phyloP scores from a whole-genome alignment of 64 coral and sea anemone genomes.

The Actinia equina region DNA sequence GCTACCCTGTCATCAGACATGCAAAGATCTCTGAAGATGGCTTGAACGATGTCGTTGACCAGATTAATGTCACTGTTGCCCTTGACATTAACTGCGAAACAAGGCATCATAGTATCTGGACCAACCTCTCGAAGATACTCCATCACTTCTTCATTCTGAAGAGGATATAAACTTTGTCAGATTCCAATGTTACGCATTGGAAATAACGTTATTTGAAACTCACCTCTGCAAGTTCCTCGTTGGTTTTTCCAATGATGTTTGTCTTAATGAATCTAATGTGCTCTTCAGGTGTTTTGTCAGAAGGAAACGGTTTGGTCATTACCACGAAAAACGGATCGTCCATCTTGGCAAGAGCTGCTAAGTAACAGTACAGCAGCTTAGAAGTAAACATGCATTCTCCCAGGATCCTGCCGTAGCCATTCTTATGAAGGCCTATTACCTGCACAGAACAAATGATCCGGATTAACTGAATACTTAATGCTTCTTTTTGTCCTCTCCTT shows the following conservation, averaged over 20 bases:
- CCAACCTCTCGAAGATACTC: constrained; percentile 52
- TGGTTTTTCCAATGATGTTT: constrained; percentile 67
- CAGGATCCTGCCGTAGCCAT: constrained; percentile 82
- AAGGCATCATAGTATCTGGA: constrained; percentile 65
- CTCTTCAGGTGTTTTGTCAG: constrained; percentile 1
- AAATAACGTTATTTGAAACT: neutral
- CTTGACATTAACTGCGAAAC: constrained; percentile 70
- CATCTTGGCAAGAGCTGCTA: constrained; percentile 44
- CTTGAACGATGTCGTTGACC: constrained; percentile 48
- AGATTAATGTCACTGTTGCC: constrained; percentile 40
- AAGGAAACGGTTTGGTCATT: constrained; percentile 57
- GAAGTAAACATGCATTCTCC: constrained; percentile 85
- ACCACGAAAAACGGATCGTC: constrained; percentile 71
- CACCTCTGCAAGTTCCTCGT: constrained; percentile 54
- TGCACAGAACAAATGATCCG: neutral
- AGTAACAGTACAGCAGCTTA: constrained; percentile 88
- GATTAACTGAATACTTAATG: neutral
- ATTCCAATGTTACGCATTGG: neutral
- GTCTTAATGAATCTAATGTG: constrained; percentile 59
- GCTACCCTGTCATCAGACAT: constrained; percentile 26
- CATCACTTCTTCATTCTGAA: constrained; percentile 45
- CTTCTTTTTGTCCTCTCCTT: neutral
- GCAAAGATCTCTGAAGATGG: constrained; percentile 35
- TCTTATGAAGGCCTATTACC: constrained; percentile 84
- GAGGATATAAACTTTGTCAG: neutral